These are phyloP conservation scores for Sitta carolinensis DNA, from an alignment of 2,797 vertebrate genomes.

Conservation along the genomic window DNA sequence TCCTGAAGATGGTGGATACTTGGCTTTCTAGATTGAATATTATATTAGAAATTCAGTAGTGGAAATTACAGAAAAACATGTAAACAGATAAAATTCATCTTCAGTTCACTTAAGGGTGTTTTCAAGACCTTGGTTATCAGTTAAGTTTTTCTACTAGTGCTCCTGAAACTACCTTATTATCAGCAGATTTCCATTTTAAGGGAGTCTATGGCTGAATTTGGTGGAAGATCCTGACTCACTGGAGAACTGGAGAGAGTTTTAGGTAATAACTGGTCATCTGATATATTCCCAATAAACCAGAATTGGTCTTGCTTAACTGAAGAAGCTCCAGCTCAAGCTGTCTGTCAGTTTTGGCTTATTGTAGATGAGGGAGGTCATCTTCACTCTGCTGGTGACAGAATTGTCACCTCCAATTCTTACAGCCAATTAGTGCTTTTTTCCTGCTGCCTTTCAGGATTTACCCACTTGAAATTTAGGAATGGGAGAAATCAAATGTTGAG, in stretches of 20 bases:
- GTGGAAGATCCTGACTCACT: neutral
- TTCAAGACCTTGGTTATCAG: neutral
- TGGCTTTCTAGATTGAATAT: neutral
- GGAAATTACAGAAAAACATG: neutral
- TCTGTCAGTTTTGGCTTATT: neutral
- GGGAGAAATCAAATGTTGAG: neutral
- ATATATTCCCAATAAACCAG: neutral
- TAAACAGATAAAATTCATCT: neutral
- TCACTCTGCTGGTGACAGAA: rapidly evolving
- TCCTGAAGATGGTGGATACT: neutral
- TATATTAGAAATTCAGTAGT: neutral
- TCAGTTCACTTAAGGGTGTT: neutral
- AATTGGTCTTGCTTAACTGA: neutral
- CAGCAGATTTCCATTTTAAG: neutral
- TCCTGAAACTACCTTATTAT: neutral
- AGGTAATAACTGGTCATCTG: neutral
- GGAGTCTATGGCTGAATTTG: neutral
- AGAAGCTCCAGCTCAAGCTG: neutral
- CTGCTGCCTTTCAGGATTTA: neutral
- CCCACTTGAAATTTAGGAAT: neutral
- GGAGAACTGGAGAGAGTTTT: neutral
- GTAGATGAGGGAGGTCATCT: neutral
- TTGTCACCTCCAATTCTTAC: neutral
- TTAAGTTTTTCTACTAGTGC: neutral
- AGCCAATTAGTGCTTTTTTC: neutral